Conservation (phyloP, 2,888 invertebrate genomes). For the Cryptophagus acutangulus region DNA sequence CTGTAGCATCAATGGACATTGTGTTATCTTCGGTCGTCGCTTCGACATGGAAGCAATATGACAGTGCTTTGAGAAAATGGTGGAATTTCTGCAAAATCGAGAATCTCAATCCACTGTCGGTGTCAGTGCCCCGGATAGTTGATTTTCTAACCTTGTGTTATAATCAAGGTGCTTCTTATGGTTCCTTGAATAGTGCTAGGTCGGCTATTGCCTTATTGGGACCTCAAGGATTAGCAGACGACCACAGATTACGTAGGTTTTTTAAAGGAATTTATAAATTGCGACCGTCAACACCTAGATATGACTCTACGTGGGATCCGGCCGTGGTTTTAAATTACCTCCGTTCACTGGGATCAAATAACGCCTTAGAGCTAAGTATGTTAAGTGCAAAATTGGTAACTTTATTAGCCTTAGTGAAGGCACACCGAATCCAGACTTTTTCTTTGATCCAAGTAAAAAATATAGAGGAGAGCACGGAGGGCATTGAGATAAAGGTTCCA, state of each 20-base stretch:
- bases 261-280: constrained; percentile 14
- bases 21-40: constrained; percentile 7
- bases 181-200: constrained; percentile 19
- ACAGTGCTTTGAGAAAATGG: constrained; percentile 6
- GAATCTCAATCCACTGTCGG: not conserved
- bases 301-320: constrained; percentile 17
- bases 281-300: constrained; percentile 11
- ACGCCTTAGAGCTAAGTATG: not conserved
- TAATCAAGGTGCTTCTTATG: constrained; percentile 17
- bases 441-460: constrained; percentile 9
- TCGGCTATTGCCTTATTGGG: constrained; percentile 21
- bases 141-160: constrained; percentile 5
- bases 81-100: constrained; percentile 9
- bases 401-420: constrained; percentile 13
- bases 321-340: constrained; percentile 7
- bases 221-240: constrained; percentile 8
- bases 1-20: constrained; percentile 5
- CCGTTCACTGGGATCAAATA: constrained; percentile 2
- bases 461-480: not conserved
- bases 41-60: constrained; percentile 5
- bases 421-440: constrained; percentile 13
- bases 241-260: constrained; percentile 11
- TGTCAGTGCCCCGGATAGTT: not conserved
- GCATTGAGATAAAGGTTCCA: constrained; percentile 8
- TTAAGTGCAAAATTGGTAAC: constrained; percentile 13